phyloP scores from a whole-genome alignment of 2,113 vertebrate genomes.

The Hydrochoerus hydrochaeris region DNA sequence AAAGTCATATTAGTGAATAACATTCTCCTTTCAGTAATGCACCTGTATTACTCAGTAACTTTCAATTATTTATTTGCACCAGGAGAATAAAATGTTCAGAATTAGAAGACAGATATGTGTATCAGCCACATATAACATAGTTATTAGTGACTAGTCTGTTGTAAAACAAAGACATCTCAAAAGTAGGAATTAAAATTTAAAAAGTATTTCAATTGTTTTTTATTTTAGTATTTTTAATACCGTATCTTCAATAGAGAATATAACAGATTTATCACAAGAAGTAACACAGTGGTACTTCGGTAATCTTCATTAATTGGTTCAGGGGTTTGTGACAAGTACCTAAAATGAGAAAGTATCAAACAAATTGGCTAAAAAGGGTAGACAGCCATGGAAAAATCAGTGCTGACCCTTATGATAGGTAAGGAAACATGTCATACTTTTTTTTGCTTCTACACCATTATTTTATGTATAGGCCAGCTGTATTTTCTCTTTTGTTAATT shows the following conservation, averaged over 20 bases:
- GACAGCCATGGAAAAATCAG: not conserved
- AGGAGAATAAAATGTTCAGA: not conserved
- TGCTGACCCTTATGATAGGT: no score
- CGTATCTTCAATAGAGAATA: not conserved
- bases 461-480: not conserved
- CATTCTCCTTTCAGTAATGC: slow-evolving; percentile 44
- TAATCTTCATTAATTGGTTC: not conserved
- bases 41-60: slow-evolving; percentile 5
- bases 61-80: slow-evolving; percentile 30
- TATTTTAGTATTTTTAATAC: not conserved
- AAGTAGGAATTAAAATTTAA: not conserved
- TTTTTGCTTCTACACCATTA: not conserved
- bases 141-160: not conserved
- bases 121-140: not conserved
- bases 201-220: not conserved
- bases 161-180: not conserved
- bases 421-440: not conserved
- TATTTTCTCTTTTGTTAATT: not conserved
- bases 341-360: not conserved
- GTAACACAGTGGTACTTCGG: not conserved
- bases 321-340: not conserved
- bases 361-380: not conserved
- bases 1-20: not conserved
- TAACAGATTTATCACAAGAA: not conserved
- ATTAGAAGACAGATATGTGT: not conserved